Base-by-base conservation (phyloP, 2,113 vertebrate species). In the Microcebus tavaratra region DNA sequence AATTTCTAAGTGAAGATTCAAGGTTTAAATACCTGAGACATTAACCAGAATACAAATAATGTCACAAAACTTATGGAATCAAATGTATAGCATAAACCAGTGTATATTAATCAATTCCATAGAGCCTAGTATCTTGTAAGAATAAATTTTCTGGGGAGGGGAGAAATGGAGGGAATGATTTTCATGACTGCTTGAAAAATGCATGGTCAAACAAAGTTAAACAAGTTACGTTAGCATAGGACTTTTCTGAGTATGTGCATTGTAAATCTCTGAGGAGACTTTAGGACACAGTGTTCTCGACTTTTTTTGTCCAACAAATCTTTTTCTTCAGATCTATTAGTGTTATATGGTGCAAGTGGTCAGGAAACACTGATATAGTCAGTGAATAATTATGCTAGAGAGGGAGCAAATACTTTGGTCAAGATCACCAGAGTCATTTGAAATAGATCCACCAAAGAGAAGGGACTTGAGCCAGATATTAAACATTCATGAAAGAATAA, bases 371-470 rank as follows among this genome's bases (percentile, higher is more conserved):
- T 94, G 2, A 67, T 14, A 95, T 0, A 90, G 34, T 45, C 39
- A 82, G 48, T 82, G 78, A 96, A 87, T 75, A 92, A 53, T 55
- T 39, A n/a, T 73, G 59, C n/a, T 70, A 70, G 59, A 81, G 29
- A 95, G 42, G 29, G 27, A 95, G 14, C 39, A 93, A 85, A 88
- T 91, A 81, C 45, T 93, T 84, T 88, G 53, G 39, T 92, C 72
- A 94, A 78, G 85, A 81, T 85, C 48, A 84, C 9, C 63, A 87
- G 17, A 85, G 21, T 80, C 39, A 92, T 70, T 9, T 82, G n/a
- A 94, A 88, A 92, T 29, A 90, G 76, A 95, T 8, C 34, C 45
- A 90, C 27, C 87, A 2, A 79, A 23, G 25, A 87, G 45, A 76
- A 59, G 72, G 63, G 18, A 91, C 45, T 70, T 87, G 21, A 53